Evolutionary conservation across 2,113 vertebrate genomes (phyloP).

Genomic region (Chiloscyllium plagiosum): DNA sequence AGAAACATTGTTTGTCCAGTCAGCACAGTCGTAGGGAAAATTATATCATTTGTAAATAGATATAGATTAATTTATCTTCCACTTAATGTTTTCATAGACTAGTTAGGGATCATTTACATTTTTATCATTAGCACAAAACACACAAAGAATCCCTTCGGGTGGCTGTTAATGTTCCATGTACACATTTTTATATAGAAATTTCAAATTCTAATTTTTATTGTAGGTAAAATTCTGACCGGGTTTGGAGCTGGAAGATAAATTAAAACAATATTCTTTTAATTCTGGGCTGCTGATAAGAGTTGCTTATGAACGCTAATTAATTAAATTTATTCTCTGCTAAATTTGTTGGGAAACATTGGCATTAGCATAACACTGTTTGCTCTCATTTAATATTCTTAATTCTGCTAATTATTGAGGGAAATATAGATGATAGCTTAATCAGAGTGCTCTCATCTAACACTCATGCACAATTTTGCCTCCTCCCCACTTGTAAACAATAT

Average conservation of each 20-base stretch:
- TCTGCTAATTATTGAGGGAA: not conserved
- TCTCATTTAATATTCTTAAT: not conserved
- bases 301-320: not conserved
- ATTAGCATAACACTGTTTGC: not conserved
- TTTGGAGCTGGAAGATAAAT: not conserved
- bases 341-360: not conserved
- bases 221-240: not conserved
- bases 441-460: not conserved
- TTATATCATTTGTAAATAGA: not conserved
- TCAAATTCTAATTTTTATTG: not conserved
- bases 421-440: not conserved
- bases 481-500: not conserved
- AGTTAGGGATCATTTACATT: not conserved
- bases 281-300: not conserved
- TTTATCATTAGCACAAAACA: not conserved
- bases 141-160: not conserved
- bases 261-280: not conserved
- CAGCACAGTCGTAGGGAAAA: not conserved
- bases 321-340: not conserved
- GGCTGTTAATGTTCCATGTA: not conserved
- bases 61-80: not conserved
- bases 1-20: not conserved
- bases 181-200: not conserved
- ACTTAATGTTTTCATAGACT: not conserved
- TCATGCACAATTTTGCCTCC: not conserved